Conservation (phyloP, 2,797 vertebrate genomes). For the Cygnus olor region DNA sequence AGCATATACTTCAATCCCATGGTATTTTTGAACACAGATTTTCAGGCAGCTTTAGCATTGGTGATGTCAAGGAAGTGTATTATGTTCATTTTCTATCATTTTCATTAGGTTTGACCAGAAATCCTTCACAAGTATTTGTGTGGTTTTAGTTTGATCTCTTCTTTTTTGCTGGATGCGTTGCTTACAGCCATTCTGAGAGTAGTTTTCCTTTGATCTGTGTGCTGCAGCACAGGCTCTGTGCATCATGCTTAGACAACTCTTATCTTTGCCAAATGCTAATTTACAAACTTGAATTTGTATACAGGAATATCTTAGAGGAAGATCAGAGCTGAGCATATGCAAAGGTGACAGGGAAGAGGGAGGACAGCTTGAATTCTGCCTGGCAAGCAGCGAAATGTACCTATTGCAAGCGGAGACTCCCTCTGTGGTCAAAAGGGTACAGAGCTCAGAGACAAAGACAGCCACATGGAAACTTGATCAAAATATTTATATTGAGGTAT, state of each 20-base stretch:
- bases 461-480: background rate
- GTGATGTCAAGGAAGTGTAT: background rate
- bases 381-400: background rate
- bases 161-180: background rate
- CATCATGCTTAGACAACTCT: background rate
- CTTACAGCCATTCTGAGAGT: background rate
- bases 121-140: background rate
- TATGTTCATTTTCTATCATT: background rate
- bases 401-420: background rate
- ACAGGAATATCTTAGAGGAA: background rate
- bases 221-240: background rate
- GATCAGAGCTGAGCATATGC: background rate
- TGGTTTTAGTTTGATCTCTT: background rate
- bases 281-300: background rate
- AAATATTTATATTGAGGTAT: background rate
- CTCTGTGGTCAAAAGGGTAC: background rate
- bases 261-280: background rate
- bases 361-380: background rate
- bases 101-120: background rate
- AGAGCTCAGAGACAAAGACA: background rate
- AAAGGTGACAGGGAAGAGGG: background rate
- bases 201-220: background rate
- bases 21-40: background rate
- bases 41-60: background rate
- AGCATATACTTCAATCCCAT: background rate